phyloP scores from a whole-genome alignment of 2,113 vertebrate genomes.

The Lepus americanus region DNA sequence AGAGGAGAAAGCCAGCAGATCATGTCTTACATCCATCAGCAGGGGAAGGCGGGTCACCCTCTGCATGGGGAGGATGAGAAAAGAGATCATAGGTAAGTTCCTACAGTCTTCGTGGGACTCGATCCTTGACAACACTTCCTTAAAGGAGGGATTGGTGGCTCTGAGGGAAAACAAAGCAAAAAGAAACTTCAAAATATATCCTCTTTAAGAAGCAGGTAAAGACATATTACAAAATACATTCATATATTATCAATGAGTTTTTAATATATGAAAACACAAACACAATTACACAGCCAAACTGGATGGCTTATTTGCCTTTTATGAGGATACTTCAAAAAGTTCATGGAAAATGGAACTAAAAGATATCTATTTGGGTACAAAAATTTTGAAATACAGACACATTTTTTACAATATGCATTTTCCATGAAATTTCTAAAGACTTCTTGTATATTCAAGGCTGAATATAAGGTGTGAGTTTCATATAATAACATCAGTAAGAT shows the following conservation, averaged over 20 bases:
- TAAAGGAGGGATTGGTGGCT: slow-evolving; percentile 93
- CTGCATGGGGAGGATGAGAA: slow-evolving; percentile 99
- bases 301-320: background rate
- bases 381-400: too few species aligned
- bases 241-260: background rate
- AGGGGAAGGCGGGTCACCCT: slow-evolving; percentile 97
- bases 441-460: background rate
- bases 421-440: too few species aligned
- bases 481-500: background rate
- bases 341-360: too few species aligned
- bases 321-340: too few species aligned
- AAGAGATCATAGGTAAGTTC: slow-evolving; percentile 98
- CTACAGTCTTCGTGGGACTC: slow-evolving; percentile 95
- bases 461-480: background rate
- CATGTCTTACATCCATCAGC: slow-evolving; percentile 95
- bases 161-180: slow-evolving; percentile 74
- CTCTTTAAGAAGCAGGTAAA: background rate
- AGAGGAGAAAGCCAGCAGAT: background rate
- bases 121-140: slow-evolving; percentile 93
- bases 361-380: too few species aligned
- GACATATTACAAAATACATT: background rate
- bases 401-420: too few species aligned
- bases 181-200: background rate
- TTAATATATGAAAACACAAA: background rate
- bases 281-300: accelerated